A percentile compares a stretch with the other conserved stretches of the same genome.
Evolutionary conservation across 2,113 vertebrate genomes (phyloP).

Genomic region (Aplodontia rufa): DNA sequence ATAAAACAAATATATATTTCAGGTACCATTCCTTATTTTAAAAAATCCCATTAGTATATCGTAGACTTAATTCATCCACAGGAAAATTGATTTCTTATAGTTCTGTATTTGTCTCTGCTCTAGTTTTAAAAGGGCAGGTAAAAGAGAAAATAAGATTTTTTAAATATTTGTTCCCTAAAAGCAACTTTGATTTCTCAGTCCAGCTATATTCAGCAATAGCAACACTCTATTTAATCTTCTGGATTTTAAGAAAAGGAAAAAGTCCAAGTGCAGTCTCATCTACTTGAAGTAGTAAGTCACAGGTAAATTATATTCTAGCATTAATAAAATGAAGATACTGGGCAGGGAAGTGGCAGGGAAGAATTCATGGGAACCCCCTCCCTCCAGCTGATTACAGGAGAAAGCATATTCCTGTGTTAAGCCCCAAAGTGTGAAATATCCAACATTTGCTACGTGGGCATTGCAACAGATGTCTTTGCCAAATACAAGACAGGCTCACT

Average conservation of each 20-base stretch:
- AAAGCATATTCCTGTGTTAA: conserved; percentile 51
- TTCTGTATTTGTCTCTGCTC: background rate
- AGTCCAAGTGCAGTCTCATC: conserved; percentile 17
- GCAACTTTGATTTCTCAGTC: conserved; percentile 58
- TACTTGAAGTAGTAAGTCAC: conserved; percentile 51
- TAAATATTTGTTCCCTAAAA: conserved; percentile 61
- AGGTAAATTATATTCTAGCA: conserved; percentile 22
- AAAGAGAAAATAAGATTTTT: conserved; percentile 51
- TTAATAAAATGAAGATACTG: background rate
- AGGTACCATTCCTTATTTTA: conserved; percentile 44
- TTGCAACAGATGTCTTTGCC: conserved; percentile 58
- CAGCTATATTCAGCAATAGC: conserved; percentile 42
- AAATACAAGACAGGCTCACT: conserved; percentile 71
- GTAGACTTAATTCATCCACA: conserved; percentile 37
- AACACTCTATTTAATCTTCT: conserved; percentile 56
- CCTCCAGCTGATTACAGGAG: conserved; percentile 59
- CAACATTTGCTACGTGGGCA: conserved; percentile 23
- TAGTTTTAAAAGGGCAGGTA: conserved; percentile 38
- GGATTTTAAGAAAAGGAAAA: background rate
- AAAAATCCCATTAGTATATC: conserved; percentile 18
- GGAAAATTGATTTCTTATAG: conserved; percentile 11
- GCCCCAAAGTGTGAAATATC: conserved; percentile 58
- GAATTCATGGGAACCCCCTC: background rate
- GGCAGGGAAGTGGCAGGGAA: background rate
- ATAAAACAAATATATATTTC: conserved; percentile 49